Percentiles rank a stretch among this genome's conserved stretches.
These are phyloP conservation scores for Arvicanthis niloticus DNA, from an alignment of 2,113 vertebrate genomes.

Conservation along the genomic window DNA sequence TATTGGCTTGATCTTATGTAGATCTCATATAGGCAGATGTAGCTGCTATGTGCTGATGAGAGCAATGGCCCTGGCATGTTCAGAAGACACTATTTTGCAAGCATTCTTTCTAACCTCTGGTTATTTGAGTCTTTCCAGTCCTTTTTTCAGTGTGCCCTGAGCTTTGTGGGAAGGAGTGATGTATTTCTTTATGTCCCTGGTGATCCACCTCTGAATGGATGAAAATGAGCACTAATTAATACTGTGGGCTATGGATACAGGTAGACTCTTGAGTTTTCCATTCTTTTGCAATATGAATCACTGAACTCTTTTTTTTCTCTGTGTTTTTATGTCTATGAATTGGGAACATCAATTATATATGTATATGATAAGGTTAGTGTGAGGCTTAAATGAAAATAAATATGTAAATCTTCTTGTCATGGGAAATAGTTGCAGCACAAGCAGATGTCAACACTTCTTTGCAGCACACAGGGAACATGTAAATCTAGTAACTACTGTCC, in stretches of 20 bases:
- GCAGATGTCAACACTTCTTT: not conserved
- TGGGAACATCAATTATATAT: not conserved
- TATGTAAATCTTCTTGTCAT: not conserved
- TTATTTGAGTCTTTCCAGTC: too few relatives aligned
- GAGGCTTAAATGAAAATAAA: not conserved
- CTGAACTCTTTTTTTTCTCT: not conserved
- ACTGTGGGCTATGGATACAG: not conserved
- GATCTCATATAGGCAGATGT: not conserved
- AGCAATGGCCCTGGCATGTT: not conserved
- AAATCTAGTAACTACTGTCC: not conserved
- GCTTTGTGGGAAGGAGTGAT: too few relatives aligned
- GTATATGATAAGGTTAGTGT: not conserved
- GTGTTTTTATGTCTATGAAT: not conserved
- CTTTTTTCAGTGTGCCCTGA: not conserved
- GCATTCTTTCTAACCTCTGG: not conserved
- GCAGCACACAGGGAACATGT: not conserved
- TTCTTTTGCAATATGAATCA: not conserved
- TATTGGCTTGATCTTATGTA: too few relatives aligned
- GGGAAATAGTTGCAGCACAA: not conserved
- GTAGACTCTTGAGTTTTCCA: not conserved
- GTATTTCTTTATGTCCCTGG: not conserved
- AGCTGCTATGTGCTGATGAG: not conserved
- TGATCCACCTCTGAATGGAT: not conserved
- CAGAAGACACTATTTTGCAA: not conserved
- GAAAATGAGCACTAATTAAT: not conserved